These are phyloP conservation scores for Acromyrmex heyeri DNA, from an alignment of 1,140 invertebrate genomes.

Conservation along the genomic window DNA sequence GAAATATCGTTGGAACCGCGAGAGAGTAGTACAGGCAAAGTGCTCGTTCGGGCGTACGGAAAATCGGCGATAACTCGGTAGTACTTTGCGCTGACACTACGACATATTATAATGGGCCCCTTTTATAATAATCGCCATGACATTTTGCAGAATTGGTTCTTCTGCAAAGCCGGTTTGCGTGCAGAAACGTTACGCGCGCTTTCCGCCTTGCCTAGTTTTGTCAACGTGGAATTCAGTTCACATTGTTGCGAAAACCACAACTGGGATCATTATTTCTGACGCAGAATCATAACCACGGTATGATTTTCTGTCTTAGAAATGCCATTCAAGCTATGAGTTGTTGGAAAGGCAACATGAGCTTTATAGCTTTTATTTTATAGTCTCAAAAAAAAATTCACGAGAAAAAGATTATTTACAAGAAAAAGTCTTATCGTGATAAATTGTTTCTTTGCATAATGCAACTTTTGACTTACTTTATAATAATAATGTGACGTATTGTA, in stretches of 20 bases:
- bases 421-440: neutral
- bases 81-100: constrained; percentile 54
- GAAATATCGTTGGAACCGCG: constrained; percentile 34
- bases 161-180: constrained; percentile 28
- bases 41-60: constrained; percentile 41
- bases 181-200: constrained; percentile 26
- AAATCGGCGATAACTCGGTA: constrained; percentile 53
- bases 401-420: neutral
- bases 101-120: constrained; percentile 47
- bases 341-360: neutral
- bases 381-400: neutral
- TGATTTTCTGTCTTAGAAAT: constrained; percentile 18
- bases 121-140: constrained; percentile 67
- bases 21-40: constrained; percentile 27
- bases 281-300: neutral
- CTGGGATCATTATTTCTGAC: constrained; percentile 44
- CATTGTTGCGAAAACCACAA: constrained; percentile 16
- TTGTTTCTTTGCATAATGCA: neutral
- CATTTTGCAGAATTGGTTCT: constrained; percentile 64
- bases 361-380: neutral
- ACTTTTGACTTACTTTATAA: neutral
- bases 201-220: constrained; percentile 49
- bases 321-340: neutral
- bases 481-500: neutral
- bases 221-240: constrained; percentile 33